phyloP scores from a whole-genome alignment of 1,140 invertebrate species.

The Cydia fagiglandana region DNA sequence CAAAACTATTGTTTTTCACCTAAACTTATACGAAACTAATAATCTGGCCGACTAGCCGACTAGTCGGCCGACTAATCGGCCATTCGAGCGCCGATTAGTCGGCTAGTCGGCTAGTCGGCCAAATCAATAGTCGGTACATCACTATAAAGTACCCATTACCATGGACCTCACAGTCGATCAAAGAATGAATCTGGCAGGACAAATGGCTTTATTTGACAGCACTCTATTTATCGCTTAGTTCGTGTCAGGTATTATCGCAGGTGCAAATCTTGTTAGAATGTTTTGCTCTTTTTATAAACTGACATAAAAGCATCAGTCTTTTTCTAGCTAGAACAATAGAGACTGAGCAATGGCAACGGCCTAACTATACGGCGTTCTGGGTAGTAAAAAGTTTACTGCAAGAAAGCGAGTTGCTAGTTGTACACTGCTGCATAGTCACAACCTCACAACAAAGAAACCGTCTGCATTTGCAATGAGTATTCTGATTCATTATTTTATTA shows the following conservation, averaged over 20 bases:
- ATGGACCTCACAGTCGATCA: no score
- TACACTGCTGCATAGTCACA: not conserved
- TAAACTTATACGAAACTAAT: no score
- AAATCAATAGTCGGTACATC: no score
- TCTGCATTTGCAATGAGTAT: not conserved
- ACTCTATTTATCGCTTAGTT: no score
- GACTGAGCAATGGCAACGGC: not conserved
- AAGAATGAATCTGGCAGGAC: no score
- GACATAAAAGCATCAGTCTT: not conserved
- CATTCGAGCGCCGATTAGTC: no score
- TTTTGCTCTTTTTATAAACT: not conserved
- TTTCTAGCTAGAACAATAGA: not conserved
- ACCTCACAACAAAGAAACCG: not conserved
- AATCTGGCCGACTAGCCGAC: no score
- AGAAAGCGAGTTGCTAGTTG: not conserved
- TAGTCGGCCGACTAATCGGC: no score
- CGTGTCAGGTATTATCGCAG: not conserved
- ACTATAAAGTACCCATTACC: no score
- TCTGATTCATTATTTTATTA: slow-evolving; percentile 6
- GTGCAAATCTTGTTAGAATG: not conserved
- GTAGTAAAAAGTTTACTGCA: not conserved
- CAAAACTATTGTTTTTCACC: no score
- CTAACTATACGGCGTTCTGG: not conserved
- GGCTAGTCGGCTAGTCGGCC: no score
- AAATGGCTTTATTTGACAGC: no score